A percentile compares a stretch with the other conserved stretches of the same genome.
These are phyloP conservation scores for Cromileptes altivelis DNA, from an alignment of 2,113 vertebrate genomes.

Conservation along the genomic window DNA sequence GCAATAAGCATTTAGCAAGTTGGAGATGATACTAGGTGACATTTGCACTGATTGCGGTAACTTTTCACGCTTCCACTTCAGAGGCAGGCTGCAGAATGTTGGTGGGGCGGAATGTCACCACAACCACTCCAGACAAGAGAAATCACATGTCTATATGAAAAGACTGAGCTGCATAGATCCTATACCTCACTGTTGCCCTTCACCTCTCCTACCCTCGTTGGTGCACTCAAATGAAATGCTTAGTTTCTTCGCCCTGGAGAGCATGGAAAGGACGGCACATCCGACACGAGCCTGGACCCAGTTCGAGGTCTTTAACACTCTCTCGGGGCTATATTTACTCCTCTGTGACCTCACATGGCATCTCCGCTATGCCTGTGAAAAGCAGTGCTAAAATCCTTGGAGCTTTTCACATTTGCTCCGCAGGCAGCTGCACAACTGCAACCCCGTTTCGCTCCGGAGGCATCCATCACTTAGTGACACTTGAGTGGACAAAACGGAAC, in stretches of 20 bases:
- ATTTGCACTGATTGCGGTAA: slow-evolving; percentile 72
- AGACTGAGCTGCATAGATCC: not conserved
- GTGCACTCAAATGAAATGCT: slow-evolving; percentile 32
- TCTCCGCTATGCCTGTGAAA: slow-evolving; percentile 63
- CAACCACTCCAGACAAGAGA: slow-evolving; percentile 12
- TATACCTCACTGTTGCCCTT: slow-evolving; percentile 37
- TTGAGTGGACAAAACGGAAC: slow-evolving; percentile 63
- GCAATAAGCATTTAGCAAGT: slow-evolving; percentile 72
- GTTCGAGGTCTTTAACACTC: slow-evolving; percentile 52
- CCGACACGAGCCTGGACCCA: slow-evolving; percentile 32
- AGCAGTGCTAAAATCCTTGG: slow-evolving; percentile 63
- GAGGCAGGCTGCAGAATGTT: slow-evolving; percentile 36
- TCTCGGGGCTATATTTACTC: slow-evolving; percentile 72
- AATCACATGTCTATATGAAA: slow-evolving; percentile 12
- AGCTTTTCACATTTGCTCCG: slow-evolving; percentile 72
- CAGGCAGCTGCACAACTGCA: slow-evolving; percentile 54
- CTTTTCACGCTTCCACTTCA: slow-evolving; percentile 39
- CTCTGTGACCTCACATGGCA: slow-evolving; percentile 68
- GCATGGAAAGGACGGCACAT: slow-evolving; percentile 15
- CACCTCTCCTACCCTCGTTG: slow-evolving; percentile 19
- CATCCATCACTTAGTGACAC: slow-evolving; percentile 76
- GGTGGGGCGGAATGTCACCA: not conserved
- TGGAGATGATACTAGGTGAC: slow-evolving; percentile 72
- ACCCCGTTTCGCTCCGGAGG: slow-evolving; percentile 50
- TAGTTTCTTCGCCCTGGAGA: slow-evolving; percentile 28